A percentile compares a stretch with the other conserved stretches of the same genome.
These are phyloP conservation scores for Gymnothorax javanicus DNA, from an alignment of 2,797 vertebrate genomes.

Conservation along the genomic window DNA sequence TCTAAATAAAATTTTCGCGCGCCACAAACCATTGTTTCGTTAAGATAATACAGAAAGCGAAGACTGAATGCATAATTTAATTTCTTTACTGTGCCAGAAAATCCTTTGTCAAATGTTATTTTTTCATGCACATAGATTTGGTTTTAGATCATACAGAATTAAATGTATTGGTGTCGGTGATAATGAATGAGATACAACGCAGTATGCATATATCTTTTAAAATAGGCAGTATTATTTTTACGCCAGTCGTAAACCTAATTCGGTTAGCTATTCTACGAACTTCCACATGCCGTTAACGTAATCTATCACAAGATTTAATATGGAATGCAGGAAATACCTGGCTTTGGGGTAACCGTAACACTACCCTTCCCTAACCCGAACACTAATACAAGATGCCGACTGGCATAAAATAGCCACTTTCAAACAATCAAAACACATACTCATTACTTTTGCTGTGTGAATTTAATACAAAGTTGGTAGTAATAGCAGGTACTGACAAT, in stretches of 20 bases:
- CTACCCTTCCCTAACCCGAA: too few relatives aligned
- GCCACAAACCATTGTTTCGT: constrained; percentile 1
- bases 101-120: neutral
- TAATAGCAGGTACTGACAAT: neutral
- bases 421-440: constrained; percentile 15
- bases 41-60: neutral
- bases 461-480: constrained; percentile 13
- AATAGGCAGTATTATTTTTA: neutral
- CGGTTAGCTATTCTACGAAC: too few relatives aligned
- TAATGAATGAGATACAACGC: neutral
- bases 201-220: neutral
- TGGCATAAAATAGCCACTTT: neutral
- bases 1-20: neutral
- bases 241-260: too few relatives aligned
- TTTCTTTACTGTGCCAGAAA: constrained; percentile 2
- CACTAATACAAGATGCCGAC: too few relatives aligned
- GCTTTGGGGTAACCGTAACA: too few relatives aligned
- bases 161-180: neutral
- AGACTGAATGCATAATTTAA: neutral
- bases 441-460: neutral
- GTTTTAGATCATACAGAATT: neutral
- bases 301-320: too few relatives aligned
- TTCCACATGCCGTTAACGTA: too few relatives aligned
- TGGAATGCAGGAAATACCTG: too few relatives aligned
- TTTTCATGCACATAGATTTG: neutral